phyloP scores from a whole-genome alignment of 2,113 vertebrate genomes.

The Dromaius novaehollandiae region DNA sequence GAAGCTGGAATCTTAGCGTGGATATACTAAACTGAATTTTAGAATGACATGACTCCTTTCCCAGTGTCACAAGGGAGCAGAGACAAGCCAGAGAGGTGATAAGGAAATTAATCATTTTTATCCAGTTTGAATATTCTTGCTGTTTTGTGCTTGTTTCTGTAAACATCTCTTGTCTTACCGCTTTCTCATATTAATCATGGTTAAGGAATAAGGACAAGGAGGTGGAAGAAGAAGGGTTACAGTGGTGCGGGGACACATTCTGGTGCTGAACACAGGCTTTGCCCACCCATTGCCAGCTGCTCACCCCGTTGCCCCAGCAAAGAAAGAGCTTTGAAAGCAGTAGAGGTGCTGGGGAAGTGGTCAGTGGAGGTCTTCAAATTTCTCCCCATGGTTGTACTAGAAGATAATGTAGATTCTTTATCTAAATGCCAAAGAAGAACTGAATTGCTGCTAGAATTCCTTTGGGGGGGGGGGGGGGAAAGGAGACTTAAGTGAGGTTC shows the following conservation, averaged over 20 bases:
- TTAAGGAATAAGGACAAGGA: not conserved
- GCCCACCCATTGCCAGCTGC: not conserved
- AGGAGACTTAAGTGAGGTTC: not conserved
- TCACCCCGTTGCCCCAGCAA: not conserved
- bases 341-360: not conserved
- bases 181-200: not conserved
- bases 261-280: no score
- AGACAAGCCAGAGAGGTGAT: not conserved
- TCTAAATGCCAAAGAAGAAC: not conserved
- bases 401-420: not conserved
- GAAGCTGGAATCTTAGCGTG: not conserved
- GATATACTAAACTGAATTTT: not conserved
- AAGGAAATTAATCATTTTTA: not conserved
- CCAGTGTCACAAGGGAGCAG: not conserved
- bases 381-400: not conserved
- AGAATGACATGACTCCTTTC: not conserved
- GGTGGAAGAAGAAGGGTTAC: not conserved
- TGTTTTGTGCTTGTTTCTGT: fast-evolving
- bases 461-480: no score
- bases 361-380: not conserved
- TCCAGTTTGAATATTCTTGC: not conserved
- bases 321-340: not conserved
- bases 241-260: no score
- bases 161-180: not conserved
- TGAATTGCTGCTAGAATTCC: not conserved